Base-by-base conservation (phyloP, 2,797 vertebrate species). In the Rachycentron canadum region DNA sequence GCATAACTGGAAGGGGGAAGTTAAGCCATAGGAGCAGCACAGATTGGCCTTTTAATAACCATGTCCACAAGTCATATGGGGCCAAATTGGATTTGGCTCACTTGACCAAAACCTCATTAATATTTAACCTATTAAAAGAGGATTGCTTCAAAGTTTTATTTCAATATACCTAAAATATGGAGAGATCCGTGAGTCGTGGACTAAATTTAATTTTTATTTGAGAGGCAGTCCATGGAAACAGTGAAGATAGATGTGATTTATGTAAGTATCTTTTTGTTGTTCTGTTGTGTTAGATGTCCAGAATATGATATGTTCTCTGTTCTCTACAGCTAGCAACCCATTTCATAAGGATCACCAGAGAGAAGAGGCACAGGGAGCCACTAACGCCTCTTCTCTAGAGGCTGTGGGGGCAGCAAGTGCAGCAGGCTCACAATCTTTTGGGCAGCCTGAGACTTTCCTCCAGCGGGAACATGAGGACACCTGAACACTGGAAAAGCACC, bases 81-180 rank as follows among this genome's bases (percentile, higher is more conserved):
- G 82, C 81, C 84, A 92, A 91, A 93, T 92, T 89, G 86, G 91
- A 91, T 94, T 93, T 93, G 89, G 85, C 86, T 94, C 89, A 93
- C 88, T 91, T 93, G 88, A 91, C 88, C 88, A 92, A 93, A 93
- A 91, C 87, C 88, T 91, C 88, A 91, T 92, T 93, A 92, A 93
- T 91, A 91, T 88, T 92, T 88, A 85, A 89, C 89, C 83, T 89
- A 88, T 90, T 90, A 90, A 75, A 79, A 76, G 41, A 86, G 78
- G 72, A 86, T 83, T 86, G 86, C 78, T 86, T 87, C 34, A 86
- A 89, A 88, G 85, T 89, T 89, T 82, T 89, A 89, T 90, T 90
- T 87, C 73, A 88, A 79, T 86, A 78, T 75, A 86, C 83, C 79
- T 81, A 86, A 90, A 92, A 79, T 70, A 77, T 66, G 21, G 7